phyloP scores from a whole-genome alignment of 1,140 invertebrate genomes.

The fruit fly (Drosophila melanogaster) region Release_6_plus_ISO1_MT NT_033777.3:19389501-19390000 shows the following conservation, averaged over 20 bases:
- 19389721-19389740: conserved; percentile 85
- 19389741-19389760: conserved; percentile 84
- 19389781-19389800: conserved; percentile 75
- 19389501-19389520: conserved; percentile 86
- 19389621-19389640: conserved; percentile 72
- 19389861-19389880: neutral
- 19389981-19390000: neutral
- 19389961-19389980: neutral
- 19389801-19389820: neutral
- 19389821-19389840: neutral
- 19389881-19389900: neutral
- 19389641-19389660: too few relatives aligned
- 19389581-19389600: conserved; percentile 88
- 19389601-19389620: conserved; percentile 73
- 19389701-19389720: conserved; percentile 89
- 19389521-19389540: conserved; percentile 86
- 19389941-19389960: too few relatives aligned
- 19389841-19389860: neutral
- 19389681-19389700: conserved; percentile 84
- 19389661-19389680: neutral
- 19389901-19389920: conserved; percentile 1
- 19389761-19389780: conserved; percentile 69
- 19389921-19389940: neutral
- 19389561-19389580: conserved; percentile 88
- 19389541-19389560: conserved; percentile 87